Base-by-base conservation (phyloP, 2,888 invertebrate species). In the Timandra comae region DNA sequence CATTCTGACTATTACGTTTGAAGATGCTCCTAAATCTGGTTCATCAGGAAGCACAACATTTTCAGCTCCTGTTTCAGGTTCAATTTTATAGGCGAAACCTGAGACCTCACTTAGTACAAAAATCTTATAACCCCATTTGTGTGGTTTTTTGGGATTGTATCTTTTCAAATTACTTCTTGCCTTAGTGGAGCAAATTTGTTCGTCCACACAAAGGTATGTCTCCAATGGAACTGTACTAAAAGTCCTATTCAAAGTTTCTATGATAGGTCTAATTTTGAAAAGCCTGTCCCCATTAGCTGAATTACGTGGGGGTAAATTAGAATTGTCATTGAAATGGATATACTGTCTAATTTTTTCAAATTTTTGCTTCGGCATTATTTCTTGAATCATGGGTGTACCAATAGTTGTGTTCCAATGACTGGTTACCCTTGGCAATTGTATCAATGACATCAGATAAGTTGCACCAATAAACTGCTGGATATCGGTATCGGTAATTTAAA, bases 151-250 rank as follows among this genome's bases (percentile, higher is more conserved):
- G 3, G 46, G 36, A 30, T 51, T 51, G 23, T 32, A 32, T 24
- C 30, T 27, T 7, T 29, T 3, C 3, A 37, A n/a, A 3, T 3
- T 16, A 2, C 22, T 32, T n/a, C 24, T 10, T 7, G 33, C 29
- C 30, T 66, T 67, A 3, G 56, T 63, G 0, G 61, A 59, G n/a
- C 65, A 61, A 7, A 66, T 63, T 43, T 64, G 55, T 30, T 63
- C 61, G 41, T 64, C 58, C 5, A 62, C 41, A 1, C 48, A 43
- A 9, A 63, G 24, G 32, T 41, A 49, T 33, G 65, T 57, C 49
- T 63, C 62, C 43, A 52, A 62, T 5, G 56, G 58, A 5, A 57
- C 43, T 33, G 35, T 12, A 16, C 16, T 11, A 43, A 23, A 8
- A 49, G 26, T 8, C 33, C 41, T 4, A 41, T 33, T n/a, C 48